Evolutionary conservation across 2,113 vertebrate genomes (phyloP).

Genomic region (Triplophysa tibetana): DNA sequence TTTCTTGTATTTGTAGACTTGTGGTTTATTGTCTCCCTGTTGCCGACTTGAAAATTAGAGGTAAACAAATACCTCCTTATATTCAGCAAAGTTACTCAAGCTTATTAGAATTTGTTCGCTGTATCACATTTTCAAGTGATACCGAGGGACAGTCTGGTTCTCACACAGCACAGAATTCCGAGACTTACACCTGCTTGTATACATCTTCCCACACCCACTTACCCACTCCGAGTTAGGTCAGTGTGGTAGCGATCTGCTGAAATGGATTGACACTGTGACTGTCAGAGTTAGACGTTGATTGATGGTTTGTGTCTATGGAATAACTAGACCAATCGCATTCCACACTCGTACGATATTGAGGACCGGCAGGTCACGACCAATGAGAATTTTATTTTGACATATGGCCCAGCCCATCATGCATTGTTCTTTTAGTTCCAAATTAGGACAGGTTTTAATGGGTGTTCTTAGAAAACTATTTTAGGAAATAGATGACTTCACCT

Average conservation of each 20-base stretch:
- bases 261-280: background rate
- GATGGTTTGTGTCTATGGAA: slow-evolving; percentile 5
- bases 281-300: background rate
- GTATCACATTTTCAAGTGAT: slow-evolving; percentile 7
- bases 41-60: slow-evolving; percentile 45
- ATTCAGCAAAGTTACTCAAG: background rate
- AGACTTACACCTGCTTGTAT: background rate
- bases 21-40: slow-evolving; percentile 45
- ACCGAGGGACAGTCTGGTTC: background rate
- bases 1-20: slow-evolving; percentile 30
- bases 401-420: background rate
- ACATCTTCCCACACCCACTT: background rate
- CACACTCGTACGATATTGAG: slow-evolving; percentile 14
- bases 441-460: slow-evolving; percentile 2
- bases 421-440: slow-evolving; percentile 12
- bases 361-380: slow-evolving; percentile 17
- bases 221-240: slow-evolving; percentile 4
- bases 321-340: slow-evolving; percentile 45
- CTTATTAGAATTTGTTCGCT: background rate
- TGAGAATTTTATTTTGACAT: background rate
- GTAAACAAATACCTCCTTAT: slow-evolving; percentile 25
- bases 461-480: slow-evolving; percentile 11
- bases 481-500: background rate
- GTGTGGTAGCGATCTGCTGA: slow-evolving; percentile 1
- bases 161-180: background rate